These are phyloP conservation scores for Ophioninae sp. DNA, from an alignment of 2,888 invertebrate genomes.

Conservation along the genomic window DNA sequence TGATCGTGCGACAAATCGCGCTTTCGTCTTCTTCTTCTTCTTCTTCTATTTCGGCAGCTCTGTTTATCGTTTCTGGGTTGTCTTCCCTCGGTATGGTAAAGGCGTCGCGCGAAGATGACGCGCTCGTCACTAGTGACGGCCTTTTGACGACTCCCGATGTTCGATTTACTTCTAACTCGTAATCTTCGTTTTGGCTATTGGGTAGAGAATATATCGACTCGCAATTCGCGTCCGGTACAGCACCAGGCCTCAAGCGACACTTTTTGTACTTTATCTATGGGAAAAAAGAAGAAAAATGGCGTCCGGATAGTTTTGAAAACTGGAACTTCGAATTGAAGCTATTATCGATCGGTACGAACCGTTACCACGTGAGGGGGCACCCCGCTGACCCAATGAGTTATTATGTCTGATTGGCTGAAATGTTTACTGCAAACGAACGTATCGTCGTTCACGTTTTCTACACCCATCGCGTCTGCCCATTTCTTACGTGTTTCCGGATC, in stretches of 20 bases:
- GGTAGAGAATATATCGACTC: constrained; percentile 53
- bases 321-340: not conserved
- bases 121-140: constrained; percentile 24
- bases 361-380: constrained; percentile 77
- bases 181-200: constrained; percentile 60
- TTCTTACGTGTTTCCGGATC: constrained; percentile 74
- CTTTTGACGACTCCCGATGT: constrained; percentile 29
- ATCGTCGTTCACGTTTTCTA: constrained; percentile 76
- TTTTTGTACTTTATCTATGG: constrained; percentile 76
- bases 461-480: constrained; percentile 76
- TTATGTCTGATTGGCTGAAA: constrained; percentile 75
- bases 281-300: not conserved
- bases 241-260: constrained; percentile 74
- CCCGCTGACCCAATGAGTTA: constrained; percentile 78
- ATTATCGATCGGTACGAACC: constrained; percentile 65
- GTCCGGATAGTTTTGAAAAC: no score
- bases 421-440: constrained; percentile 78
- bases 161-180: constrained; percentile 63
- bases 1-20: constrained; percentile 10
- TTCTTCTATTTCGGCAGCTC: constrained; percentile 1
- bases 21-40: constrained; percentile 31
- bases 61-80: constrained; percentile 28
- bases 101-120: constrained; percentile 36
- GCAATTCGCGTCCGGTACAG: constrained; percentile 69
- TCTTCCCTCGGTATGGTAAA: constrained; percentile 63